Base-by-base conservation (phyloP, 2,888 invertebrate genomes). In the Aphodius sticticus region DNA sequence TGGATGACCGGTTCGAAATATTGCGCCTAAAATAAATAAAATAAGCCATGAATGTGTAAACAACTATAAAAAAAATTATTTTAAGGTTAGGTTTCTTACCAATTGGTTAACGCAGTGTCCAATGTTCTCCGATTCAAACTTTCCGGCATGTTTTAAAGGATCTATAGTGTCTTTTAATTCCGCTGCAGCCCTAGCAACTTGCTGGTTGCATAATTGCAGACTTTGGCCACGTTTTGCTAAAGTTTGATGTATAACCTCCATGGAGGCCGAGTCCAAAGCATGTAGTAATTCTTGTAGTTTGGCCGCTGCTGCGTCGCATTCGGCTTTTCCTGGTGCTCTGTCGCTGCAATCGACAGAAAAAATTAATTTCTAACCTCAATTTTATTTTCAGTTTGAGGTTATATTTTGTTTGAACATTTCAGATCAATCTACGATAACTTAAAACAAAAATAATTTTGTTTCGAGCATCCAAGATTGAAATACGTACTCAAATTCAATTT, bases 291-390 rank as follows among this genome's bases (percentile, higher is more conserved):
- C 91, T 82, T 92, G 93, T 7, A 99, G 90, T 0, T 94, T 93
- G 69, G 96, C 95, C 69, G 97, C 92, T 0, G 96, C 96, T 0
- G 92, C 92, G 74, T 96, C 95, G 88, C 99, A 98, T 88, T 99
- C 99, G 5, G 94, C 93, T 88, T 99, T 98, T 0, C 99, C 99
- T 0, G 99, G 99, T 0, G 99, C 98, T 85, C 96, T 96, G 87
- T 98, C 98, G 77, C 96, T 95, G 86, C 0, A 80, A 26, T 26
- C 26, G 3, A 26, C 26, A 26, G 26, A 26, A 83, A n/a, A 69
- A 70, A 35, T 69, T 35, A 69, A 79, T 35, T 77, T 26, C 26
- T 26, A 26, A 26, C 26, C 26, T 26, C 26, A 26, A 26, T 26
- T 26, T 26, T 26, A 26, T 26, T 26, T 26, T 26, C 2, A 26